These are phyloP conservation scores for Hemaris fuciformis DNA, from an alignment of 2,888 invertebrate genomes.

Conservation along the genomic window DNA sequence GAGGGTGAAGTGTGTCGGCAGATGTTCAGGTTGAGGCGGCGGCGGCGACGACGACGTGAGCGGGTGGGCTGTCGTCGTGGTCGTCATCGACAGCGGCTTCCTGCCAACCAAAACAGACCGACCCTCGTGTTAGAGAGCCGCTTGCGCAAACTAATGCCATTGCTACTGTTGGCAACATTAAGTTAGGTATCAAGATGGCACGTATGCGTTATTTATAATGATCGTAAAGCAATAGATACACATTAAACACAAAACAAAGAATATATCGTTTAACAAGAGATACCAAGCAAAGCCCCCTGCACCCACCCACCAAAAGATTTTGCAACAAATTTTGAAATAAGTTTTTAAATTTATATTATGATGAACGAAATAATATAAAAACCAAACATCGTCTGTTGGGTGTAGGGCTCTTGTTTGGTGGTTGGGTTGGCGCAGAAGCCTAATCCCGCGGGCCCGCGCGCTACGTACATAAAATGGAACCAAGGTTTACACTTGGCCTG, in stretches of 20 bases:
- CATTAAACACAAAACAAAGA: constrained; percentile 27
- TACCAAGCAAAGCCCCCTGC: constrained; percentile 83
- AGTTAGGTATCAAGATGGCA: too few relatives aligned
- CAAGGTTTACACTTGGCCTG: constrained; percentile 43
- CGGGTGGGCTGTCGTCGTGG: constrained; percentile 80
- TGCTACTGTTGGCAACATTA: not conserved
- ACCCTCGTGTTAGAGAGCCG: constrained; percentile 66
- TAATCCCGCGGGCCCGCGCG: constrained; percentile 76
- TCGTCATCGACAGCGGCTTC: constrained; percentile 80
- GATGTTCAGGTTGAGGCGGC: constrained; percentile 78
- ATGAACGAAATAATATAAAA: constrained; percentile 26
- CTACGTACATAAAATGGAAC: constrained; percentile 43
- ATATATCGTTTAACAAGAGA: constrained; percentile 60
- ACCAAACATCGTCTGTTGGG: constrained; percentile 66
- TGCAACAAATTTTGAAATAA: constrained; percentile 56
- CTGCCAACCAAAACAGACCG: constrained; percentile 61
- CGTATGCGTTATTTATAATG: constrained; percentile 13
- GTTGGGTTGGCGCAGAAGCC: constrained; percentile 80
- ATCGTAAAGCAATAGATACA: constrained; percentile 14
- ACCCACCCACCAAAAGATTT: constrained; percentile 80
- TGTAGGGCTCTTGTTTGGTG: constrained; percentile 82
- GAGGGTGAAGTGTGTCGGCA: constrained; percentile 77
- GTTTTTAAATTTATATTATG: constrained; percentile 14
- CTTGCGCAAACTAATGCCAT: constrained; percentile 20
- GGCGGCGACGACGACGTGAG: constrained; percentile 80